Base-by-base conservation (phyloP, 2,797 vertebrate species). In the Botia almorhae region DNA sequence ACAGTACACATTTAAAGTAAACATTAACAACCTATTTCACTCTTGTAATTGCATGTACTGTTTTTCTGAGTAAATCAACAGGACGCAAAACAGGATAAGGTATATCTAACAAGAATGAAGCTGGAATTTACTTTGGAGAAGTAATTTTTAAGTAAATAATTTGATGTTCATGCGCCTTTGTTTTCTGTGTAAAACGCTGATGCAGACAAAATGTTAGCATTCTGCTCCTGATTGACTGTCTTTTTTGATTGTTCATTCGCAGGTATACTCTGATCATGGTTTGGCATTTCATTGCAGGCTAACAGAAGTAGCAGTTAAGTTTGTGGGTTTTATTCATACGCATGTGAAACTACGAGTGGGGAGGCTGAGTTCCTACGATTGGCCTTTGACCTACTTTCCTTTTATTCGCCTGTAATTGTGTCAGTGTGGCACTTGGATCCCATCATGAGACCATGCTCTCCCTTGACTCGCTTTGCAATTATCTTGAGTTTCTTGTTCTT, bases 341-440 rank as follows among this genome's bases (percentile, higher is more conserved):
- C 19, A 19, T 46, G 46, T 64, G 46, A 17, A 26, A 56, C 0
- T 67, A 29, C 16, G 61, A 46, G 67, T 72, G 26, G 53, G 8
- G 39, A 51, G 69, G 72, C 23, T 46, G 55, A 17, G 69, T 56
- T 65, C 53, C 76, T 61, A 46, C 19, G 48, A 51, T 23, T 82
- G 76, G 55, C 70, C 72, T 79, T 69, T 80, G 71, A 82, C 76
- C 73, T 82, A 84, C 68, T 84, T 82, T 82, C 73, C 26, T 2
- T 76, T 16, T 13, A 19, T 74, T 70, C 3, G 1, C 1, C 51
- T 82, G 81, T 74, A 77, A 80, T 23, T 76, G 56, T 80, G 73
- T 74, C 64, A 74, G 68, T 73, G 48, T 77, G 81, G 80, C 56
- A 73, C 29, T 69, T 33, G 23, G 58, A 69, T 80, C 55, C 13